Evolutionary conservation across 2,113 vertebrate species (phyloP).

Genomic region (Oncorhynchus mykiss): DNA sequence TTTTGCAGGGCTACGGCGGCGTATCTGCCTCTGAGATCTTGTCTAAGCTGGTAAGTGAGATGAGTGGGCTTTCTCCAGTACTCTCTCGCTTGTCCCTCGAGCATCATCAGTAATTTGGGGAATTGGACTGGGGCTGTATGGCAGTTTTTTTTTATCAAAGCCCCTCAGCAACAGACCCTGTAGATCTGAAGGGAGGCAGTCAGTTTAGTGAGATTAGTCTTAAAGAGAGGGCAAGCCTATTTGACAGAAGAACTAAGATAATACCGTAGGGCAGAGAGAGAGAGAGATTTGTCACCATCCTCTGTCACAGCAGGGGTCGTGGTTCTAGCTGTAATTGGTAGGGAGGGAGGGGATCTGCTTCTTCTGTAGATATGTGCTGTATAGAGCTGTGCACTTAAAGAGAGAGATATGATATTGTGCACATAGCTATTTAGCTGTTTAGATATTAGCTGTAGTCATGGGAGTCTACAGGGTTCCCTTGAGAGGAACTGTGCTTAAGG

Average conservation of each 20-base stretch:
- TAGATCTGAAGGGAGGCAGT: constrained; percentile 36
- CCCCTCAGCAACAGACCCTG: constrained; percentile 37
- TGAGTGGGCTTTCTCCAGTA: constrained; percentile 42
- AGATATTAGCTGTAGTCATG: no score
- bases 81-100: neutral
- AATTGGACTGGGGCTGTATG: constrained; percentile 53
- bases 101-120: constrained; percentile 48
- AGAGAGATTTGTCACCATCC: neutral
- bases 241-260: constrained; percentile 34
- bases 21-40: constrained; percentile 66
- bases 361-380: no score
- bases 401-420: no score
- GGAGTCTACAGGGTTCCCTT: no score
- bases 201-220: constrained; percentile 52
- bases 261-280: constrained; percentile 30
- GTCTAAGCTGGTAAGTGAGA: constrained; percentile 69
- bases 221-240: constrained; percentile 25
- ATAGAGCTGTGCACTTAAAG: no score
- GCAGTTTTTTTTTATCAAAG: constrained; percentile 52
- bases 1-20: constrained; percentile 55
- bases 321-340: no score
- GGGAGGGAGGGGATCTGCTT: no score
- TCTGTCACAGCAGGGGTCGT: no score
- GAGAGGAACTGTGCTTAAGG: no score
- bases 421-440: no score